Base-by-base conservation (phyloP, 2,888 invertebrate genomes). In the Parnassius apollo region DNA sequence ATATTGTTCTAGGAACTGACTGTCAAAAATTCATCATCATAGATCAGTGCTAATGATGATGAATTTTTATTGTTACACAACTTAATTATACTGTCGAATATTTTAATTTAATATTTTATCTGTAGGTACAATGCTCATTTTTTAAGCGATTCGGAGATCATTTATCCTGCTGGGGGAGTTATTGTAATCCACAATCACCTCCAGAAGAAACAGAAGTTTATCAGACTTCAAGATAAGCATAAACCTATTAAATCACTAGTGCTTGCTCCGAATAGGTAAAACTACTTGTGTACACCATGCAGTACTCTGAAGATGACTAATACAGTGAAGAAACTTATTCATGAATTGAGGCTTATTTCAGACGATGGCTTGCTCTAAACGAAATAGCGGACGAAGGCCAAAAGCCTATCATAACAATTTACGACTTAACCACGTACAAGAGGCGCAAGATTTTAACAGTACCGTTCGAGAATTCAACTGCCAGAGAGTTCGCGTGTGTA, bases 101-200 rank as follows among this genome's bases (percentile, higher is more conserved):
- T 18, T 18, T 18, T 18, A 25, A 25, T 25, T 25, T 25, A 25
- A 25, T 25, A 25, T 25, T 25, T 4, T 25, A 25, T 25, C 25
- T 65, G 44, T 65, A 90, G 92, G 71, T 95, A 94, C 62, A 96
- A 96, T 81, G 94, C 94, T 8, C 94, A 95, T 77, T 96, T 94
- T 74, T 85, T 95, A 61, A 92, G 93, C 22, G 96, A 95, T 75
- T 93, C 95, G 42, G 96, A 96, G 76, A 93, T 97, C 49, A 89
- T 96, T 57, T 97, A 97, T 82, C 96, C 96, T 0, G 95, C 95
- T 44, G 97, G 96, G 59, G 94, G 95, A 58, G 95, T 95, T 1
- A 85, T 97, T 57, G 93, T 95, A 0, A 91, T 96, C 65, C 96
- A 97, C 73, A 95, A 96, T 78, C 94, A 94, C 78, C 89, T 93